Conservation (phyloP, 2,888 invertebrate genomes). For the Scrobipalpa costella region DNA sequence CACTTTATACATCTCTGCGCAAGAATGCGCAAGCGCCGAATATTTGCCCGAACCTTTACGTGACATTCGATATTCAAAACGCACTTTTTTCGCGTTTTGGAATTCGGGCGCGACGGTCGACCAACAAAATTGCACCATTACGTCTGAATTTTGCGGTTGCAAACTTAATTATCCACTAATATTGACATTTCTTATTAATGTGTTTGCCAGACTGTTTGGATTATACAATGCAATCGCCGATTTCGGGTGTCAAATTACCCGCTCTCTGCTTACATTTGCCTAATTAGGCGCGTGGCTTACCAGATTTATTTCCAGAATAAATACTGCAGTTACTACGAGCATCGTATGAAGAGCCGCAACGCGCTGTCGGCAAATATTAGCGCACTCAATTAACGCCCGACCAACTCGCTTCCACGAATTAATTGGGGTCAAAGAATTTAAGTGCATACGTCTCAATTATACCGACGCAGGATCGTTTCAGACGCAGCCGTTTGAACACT, state of each 20-base stretch:
- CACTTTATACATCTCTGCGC: slow-evolving; percentile 17
- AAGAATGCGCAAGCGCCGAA: slow-evolving; percentile 12
- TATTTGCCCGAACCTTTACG: neutral
- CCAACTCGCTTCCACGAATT: slow-evolving; percentile 74
- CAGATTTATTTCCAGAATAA: slow-evolving; percentile 35
- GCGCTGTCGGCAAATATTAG: slow-evolving; percentile 67
- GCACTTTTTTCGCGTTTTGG: neutral
- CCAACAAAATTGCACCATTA: neutral
- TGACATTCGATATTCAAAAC: slow-evolving; percentile 5
- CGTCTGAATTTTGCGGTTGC: neutral
- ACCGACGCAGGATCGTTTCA: slow-evolving; percentile 53
- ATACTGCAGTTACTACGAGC: slow-evolving; percentile 45
- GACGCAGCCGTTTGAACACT: slow-evolving; percentile 42
- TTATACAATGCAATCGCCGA: slow-evolving; percentile 16
- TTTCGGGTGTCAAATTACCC: slow-evolving; percentile 24
- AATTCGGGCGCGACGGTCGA: neutral
- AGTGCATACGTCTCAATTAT: slow-evolving; percentile 78
- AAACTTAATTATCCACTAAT: neutral
- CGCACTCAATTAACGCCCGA: slow-evolving; percentile 70
- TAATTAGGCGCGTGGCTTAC: slow-evolving; percentile 22
- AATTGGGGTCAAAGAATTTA: slow-evolving; percentile 78
- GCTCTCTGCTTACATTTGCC: slow-evolving; percentile 23
- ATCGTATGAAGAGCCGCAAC: slow-evolving; percentile 45
- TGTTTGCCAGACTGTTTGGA: neutral
- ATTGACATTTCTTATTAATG: neutral